Evolutionary conservation across 2,797 vertebrate genomes (phyloP), one percentile per base, ranked within the genome.

Genomic region (Pantherophis vulpinus): DNA sequence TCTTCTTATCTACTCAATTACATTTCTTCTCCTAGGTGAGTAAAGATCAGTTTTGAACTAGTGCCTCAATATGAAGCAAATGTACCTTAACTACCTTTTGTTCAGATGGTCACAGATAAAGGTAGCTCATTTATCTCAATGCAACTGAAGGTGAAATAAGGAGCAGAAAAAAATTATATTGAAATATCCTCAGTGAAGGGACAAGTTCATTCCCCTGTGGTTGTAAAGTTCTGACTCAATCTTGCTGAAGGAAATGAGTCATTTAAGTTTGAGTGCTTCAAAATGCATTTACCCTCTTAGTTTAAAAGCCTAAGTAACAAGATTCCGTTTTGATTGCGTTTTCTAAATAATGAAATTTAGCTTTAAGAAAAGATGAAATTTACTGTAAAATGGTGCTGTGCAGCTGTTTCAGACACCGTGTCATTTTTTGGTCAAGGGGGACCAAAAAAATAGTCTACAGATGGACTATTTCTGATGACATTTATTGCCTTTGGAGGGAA

Each of bases 191-290:
- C n/a, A 92, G 87, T 74, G 91, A 89, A 93, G 95, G 92, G 96
- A 87, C 89, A 90, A 95, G 93, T 94, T 91, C 79, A 94, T 96
- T 94, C 90, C 87, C 94, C 89, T 87, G 93, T 83, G 88, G 79
- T 60, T 90, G 91, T 90, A 14, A 94, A 90, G 47, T 94, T 94
- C 94, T 97, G 97, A 96, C 93, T 97, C 97, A 96, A 91, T 90
- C 66, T 27, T 9, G 86, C 70, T 90, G 60, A 93, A 96, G 96
- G 97, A 97, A 97, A 95, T 97, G 97, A 97, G 93, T 97, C 89
- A 51, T 90, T 90, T 83, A 87, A 95, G 91, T 90, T 91, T 92
- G 88, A 95, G 89, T 87, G 90, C 93, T 93, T 88, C 86, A 88
- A 95, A 58, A 90, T 10, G 29, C 89, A 92, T 93, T 95, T 87